A percentile compares a stretch with the other conserved stretches of the same genome.
Evolutionary conservation across 1,140 invertebrate genomes (phyloP).

Genomic region (Drosophila dunni): DNA sequence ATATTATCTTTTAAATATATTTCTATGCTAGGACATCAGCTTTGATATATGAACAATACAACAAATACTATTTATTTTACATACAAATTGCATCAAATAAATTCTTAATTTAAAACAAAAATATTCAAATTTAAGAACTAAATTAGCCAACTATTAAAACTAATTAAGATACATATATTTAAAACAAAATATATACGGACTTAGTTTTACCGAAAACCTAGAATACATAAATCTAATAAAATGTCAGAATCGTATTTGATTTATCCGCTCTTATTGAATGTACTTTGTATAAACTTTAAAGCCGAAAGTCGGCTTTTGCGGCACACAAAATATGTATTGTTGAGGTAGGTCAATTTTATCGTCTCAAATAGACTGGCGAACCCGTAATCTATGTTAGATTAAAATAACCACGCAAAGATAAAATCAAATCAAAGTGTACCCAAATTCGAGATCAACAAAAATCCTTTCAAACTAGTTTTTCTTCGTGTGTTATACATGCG

Average conservation of each 20-base stretch:
- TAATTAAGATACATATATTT: conserved; percentile 50
- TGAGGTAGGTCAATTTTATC: conserved; percentile 1
- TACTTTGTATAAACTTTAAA: background rate
- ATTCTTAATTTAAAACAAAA: conserved; percentile 37
- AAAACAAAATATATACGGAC: conserved; percentile 41
- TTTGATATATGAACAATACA: conserved; percentile 17
- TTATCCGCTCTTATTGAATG: background rate
- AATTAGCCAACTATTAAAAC: conserved; percentile 52
- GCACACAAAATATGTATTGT: background rate
- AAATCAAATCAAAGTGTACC: background rate
- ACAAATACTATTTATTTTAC: conserved; percentile 51
- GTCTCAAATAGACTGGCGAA: background rate
- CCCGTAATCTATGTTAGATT: background rate
- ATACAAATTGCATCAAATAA: conserved; percentile 42
- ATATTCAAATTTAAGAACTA: conserved; percentile 52
- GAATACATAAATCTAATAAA: conserved; percentile 53
- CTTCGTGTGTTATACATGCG: no score
- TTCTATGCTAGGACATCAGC: conserved; percentile 45
- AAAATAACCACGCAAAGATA: background rate
- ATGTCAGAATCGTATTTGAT: conserved; percentile 39
- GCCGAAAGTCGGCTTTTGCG: background rate
- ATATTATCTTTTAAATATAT: conserved; percentile 35
- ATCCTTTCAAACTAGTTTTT: no score
- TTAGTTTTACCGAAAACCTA: conserved; percentile 51
- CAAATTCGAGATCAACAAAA: no score